phyloP scores from a whole-genome alignment of 2,888 invertebrate species.

The Bibio marci region DNA sequence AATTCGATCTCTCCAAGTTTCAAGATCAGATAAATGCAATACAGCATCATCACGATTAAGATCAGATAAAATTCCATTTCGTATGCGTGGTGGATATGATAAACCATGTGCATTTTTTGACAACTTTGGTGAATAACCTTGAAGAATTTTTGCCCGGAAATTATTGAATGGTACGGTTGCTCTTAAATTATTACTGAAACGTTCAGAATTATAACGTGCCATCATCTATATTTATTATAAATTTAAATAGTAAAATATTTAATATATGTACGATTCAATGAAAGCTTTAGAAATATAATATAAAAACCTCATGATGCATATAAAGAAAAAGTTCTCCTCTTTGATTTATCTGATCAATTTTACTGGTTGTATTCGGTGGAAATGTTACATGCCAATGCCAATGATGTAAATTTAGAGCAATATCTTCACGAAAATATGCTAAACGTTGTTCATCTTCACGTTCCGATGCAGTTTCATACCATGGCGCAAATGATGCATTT shows the following conservation, averaged over 20 bases:
- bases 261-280: not conserved
- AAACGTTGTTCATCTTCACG: conserved; percentile 53
- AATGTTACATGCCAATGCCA: conserved; percentile 37
- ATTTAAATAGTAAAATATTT: not conserved
- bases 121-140: conserved; percentile 70
- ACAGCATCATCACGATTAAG: conserved; percentile 46
- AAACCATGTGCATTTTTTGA: conserved; percentile 48
- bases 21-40: conserved; percentile 38
- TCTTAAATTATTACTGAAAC: conserved; percentile 17
- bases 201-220: conserved; percentile 20
- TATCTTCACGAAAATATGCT: conserved; percentile 63
- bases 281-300: not conserved
- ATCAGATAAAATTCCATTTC: conserved; percentile 40
- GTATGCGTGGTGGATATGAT: conserved; percentile 53
- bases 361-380: too few species aligned
- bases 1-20: conserved; percentile 57
- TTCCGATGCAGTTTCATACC: conserved; percentile 49
- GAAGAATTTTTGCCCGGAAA: conserved; percentile 49
- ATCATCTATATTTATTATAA: conserved; percentile 1
- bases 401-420: conserved; percentile 65
- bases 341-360: conserved; percentile 55
- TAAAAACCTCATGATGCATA: conserved; percentile 41
- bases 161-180: conserved; percentile 25
- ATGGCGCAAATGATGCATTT: conserved; percentile 44
- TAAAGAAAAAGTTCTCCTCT: conserved; percentile 66